Conservation (phyloP, 2,113 vertebrate genomes). For the Coryphaenoides rupestris region DNA sequence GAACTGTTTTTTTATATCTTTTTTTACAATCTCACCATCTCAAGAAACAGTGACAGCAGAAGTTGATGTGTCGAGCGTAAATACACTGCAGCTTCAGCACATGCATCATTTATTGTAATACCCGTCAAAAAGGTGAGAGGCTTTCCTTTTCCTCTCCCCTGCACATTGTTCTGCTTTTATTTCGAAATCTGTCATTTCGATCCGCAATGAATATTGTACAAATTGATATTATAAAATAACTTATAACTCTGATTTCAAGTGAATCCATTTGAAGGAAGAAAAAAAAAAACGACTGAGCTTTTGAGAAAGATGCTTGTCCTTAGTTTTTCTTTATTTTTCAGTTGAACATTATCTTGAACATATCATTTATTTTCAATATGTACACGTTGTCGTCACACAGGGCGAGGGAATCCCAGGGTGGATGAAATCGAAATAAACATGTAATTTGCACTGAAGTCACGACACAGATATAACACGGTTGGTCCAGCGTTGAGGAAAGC, state of each 20-base stretch:
- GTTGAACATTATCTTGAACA: slow-evolving; percentile 55
- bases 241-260: slow-evolving; percentile 22
- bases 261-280: too few relatives aligned
- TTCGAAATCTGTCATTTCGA: neutral
- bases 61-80: too few relatives aligned
- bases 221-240: too few relatives aligned
- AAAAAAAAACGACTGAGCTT: slow-evolving; percentile 26
- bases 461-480: slow-evolving; percentile 50
- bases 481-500: slow-evolving; percentile 35
- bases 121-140: too few relatives aligned
- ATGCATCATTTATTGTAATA: too few relatives aligned
- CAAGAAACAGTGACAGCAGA: too few relatives aligned
- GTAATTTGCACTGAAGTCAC: slow-evolving; percentile 36
- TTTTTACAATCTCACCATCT: too few relatives aligned
- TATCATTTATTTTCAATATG: slow-evolving; percentile 65
- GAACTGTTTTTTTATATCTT: too few relatives aligned
- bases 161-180: neutral
- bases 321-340: slow-evolving; percentile 55
- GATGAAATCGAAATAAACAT: slow-evolving; percentile 34
- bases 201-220: slow-evolving; percentile 16
- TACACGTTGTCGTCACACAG: slow-evolving; percentile 63
- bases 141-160: too few relatives aligned
- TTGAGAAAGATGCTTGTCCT: slow-evolving; percentile 41
- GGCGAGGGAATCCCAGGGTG: slow-evolving; percentile 30
- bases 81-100: too few relatives aligned